Conservation (phyloP, 2,888 invertebrate species). For the Ectemnius continuus region DNA sequence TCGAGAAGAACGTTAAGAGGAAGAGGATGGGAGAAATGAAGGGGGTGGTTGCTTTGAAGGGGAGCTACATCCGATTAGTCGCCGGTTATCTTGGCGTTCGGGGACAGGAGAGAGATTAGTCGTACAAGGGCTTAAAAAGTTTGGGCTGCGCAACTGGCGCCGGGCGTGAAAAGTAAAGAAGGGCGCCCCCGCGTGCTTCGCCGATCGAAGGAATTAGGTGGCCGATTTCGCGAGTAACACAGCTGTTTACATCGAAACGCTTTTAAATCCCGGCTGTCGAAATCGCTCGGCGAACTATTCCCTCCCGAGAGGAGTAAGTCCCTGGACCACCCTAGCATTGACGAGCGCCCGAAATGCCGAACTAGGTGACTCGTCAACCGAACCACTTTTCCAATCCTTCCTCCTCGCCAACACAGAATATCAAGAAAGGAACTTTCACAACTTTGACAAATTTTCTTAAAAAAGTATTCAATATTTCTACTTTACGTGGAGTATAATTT, state of each 20-base stretch:
- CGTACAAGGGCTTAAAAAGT: slow-evolving; percentile 6
- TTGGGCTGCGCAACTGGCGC: slow-evolving; percentile 13
- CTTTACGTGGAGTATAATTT: too few species aligned
- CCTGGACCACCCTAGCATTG: slow-evolving; percentile 39
- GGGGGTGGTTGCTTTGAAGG: not conserved
- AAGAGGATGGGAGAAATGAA: too few species aligned
- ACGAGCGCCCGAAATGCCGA: slow-evolving; percentile 70
- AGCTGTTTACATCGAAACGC: slow-evolving; percentile 71
- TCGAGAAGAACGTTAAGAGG: too few species aligned
- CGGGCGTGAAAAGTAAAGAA: slow-evolving; percentile 20
- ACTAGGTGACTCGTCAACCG: slow-evolving; percentile 67
- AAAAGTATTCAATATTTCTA: too few species aligned
- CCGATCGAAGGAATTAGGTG: slow-evolving; percentile 55
- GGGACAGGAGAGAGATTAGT: slow-evolving; percentile 12
- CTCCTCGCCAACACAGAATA: too few species aligned
- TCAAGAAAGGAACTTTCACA: too few species aligned
- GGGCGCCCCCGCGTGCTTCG: slow-evolving; percentile 24
- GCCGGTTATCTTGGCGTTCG: slow-evolving; percentile 5
- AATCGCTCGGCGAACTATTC: slow-evolving; percentile 14
- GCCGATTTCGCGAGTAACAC: slow-evolving; percentile 56
- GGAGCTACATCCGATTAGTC: not conserved
- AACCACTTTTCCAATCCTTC: not conserved
- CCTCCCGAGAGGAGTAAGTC: slow-evolving; percentile 19
- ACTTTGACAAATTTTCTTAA: too few species aligned
- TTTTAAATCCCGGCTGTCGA: slow-evolving; percentile 65